These are phyloP conservation scores for Deladenus siricidicola DNA, from an alignment of 2,888 invertebrate genomes.

Conservation along the genomic window DNA sequence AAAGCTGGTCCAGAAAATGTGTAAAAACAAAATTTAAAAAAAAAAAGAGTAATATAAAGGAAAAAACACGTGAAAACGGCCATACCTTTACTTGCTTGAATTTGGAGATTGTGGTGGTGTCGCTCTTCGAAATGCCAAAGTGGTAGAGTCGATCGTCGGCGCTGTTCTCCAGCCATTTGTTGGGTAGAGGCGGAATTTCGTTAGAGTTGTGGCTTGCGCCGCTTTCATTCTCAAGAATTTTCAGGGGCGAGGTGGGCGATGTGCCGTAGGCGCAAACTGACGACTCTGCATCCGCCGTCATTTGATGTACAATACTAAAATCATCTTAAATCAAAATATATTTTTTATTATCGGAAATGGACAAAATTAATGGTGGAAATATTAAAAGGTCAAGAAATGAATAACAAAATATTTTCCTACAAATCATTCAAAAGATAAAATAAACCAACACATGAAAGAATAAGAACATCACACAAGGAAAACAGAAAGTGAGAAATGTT, in stretches of 20 bases:
- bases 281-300: background rate
- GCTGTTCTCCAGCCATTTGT: constrained; percentile 5
- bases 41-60: no score
- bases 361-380: no score
- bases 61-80: background rate
- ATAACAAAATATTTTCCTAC: no score
- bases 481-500: no score
- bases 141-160: constrained; percentile 43
- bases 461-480: no score
- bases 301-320: no score
- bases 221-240: background rate
- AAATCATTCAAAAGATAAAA: no score
- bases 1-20: no score
- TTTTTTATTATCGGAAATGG: no score
- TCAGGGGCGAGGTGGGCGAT: background rate
- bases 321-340: no score
- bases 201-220: background rate
- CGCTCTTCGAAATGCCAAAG: constrained; percentile 39
- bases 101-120: constrained; percentile 29
- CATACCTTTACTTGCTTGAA: constrained; percentile 29
- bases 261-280: background rate
- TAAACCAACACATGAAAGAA: no score
- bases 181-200: background rate
- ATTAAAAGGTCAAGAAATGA: no score
- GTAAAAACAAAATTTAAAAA: constrained; percentile 4